These are phyloP conservation scores for Cyprinodon variegatus DNA, from an alignment of 2,113 vertebrate genomes.

Conservation along the genomic window DNA sequence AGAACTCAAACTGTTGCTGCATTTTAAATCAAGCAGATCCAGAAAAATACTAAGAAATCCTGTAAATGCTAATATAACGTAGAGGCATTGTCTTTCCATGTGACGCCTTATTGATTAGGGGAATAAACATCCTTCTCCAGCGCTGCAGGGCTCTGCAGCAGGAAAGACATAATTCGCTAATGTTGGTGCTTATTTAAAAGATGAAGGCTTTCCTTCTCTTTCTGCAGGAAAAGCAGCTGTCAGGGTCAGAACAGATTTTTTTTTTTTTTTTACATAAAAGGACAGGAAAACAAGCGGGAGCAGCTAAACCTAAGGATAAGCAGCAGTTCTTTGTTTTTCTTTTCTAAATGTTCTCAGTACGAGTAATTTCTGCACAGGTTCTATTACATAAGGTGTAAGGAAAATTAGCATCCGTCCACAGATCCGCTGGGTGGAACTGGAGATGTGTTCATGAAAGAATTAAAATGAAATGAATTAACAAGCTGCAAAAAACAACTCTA, in stretches of 20 bases:
- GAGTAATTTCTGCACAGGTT: no score
- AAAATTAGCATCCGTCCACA: no score
- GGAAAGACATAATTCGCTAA: slow-evolving; percentile 54
- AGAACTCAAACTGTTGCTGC: neutral
- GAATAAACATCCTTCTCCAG: slow-evolving; percentile 53
- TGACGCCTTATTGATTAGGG: slow-evolving; percentile 64
- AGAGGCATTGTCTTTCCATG: slow-evolving; percentile 25
- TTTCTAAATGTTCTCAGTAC: no score
- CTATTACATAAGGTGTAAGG: no score
- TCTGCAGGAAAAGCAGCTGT: slow-evolving; percentile 13
- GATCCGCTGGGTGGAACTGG: neutral
- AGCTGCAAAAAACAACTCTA: neutral
- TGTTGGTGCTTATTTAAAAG: slow-evolving; percentile 44
- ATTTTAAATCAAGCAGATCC: slow-evolving; percentile 35
- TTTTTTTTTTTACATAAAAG: no score
- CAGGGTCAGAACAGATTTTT: neutral
- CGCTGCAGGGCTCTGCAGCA: slow-evolving; percentile 36
- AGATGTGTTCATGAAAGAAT: neutral
- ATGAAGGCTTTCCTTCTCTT: slow-evolving; percentile 41
- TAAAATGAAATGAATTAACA: neutral
- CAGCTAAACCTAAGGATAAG: neutral
- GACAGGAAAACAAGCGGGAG: neutral
- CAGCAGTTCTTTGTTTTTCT: no score
- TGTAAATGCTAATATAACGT: slow-evolving; percentile 46
- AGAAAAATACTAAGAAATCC: slow-evolving; percentile 46